phyloP scores from a whole-genome alignment of 2,797 vertebrate species.

The Esox masquinongy region DNA sequence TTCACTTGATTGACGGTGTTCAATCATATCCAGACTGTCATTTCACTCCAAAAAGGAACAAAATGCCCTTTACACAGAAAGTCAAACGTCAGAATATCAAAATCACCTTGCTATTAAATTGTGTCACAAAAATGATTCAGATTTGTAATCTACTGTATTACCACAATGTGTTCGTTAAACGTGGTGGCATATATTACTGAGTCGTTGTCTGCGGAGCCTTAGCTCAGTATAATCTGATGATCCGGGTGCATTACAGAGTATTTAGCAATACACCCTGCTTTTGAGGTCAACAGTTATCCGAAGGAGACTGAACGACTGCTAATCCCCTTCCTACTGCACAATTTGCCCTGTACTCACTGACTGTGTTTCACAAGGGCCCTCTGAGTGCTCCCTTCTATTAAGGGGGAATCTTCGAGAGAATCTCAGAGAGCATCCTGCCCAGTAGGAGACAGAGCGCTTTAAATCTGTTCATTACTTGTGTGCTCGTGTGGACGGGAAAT shows the following conservation, averaged over 20 bases:
- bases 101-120: not conserved
- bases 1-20: not conserved
- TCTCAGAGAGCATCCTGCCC: too few species aligned
- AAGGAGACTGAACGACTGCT: not conserved
- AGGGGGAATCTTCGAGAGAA: too few species aligned
- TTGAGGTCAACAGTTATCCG: not conserved
- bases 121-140: not conserved
- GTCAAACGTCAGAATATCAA: not conserved
- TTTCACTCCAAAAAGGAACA: not conserved
- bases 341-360: not conserved
- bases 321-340: not conserved
- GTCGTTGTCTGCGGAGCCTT: not conserved
- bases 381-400: too few species aligned
- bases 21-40: not conserved
- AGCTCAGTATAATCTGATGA: not conserved
- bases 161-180: too few species aligned
- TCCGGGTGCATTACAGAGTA: not conserved
- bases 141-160: not conserved
- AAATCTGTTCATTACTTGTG: too few species aligned
- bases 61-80: not conserved
- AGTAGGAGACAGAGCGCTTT: too few species aligned
- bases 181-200: too few species aligned
- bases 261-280: not conserved
- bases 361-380: not conserved
- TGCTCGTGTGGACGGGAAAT: too few species aligned